Evolutionary conservation across 2,113 vertebrate species (phyloP), one percentile per base, ranked within the genome.

Genomic region (human (Homo sapiens)): DNA sequence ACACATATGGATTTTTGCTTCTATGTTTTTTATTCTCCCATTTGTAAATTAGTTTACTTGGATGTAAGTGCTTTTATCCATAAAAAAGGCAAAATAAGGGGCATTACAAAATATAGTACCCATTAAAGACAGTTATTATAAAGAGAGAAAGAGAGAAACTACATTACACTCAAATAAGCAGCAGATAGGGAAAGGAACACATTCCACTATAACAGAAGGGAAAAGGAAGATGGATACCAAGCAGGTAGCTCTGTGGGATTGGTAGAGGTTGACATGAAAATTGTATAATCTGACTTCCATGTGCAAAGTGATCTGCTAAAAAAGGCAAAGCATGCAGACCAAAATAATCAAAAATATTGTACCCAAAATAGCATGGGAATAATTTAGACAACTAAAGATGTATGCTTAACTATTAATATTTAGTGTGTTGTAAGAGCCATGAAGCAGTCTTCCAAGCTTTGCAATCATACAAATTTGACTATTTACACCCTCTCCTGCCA

Each of bases 121-220:
- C 30, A 40, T 4, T 92, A 35, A 79, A 27, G 20, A 48, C 3
- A 76, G 0, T 4, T 76, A 0, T 48, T n/a, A 20, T 4, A 13
- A 7, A 25, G 10, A 61, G 25, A 61, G 61, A 64, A 32, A 64
- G 61, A 64, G 5, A 57, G 14, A 7, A 66, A 27, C 18, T 22
- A 0, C 9, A 61, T 66, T 12, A 45, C 4, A 38, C 6, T 2
- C 11, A 48, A 12, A 5, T 35, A 4, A 50, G 11, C 27, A 59
- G 40, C 22, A 18, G 7, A 7, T 40, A 20, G 27, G 20, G 55
- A 59, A 45, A 95, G 2, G 2, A 25, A 1, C 25, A 23, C 22
- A 38, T 79, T 59, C 59, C 1, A 8, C 32, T 66, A 0, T 55
- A 22, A 73, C 3, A n/a, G 18, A 12, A 89, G 10, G 18, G 6